A percentile compares a stretch with the other conserved stretches of the same genome.
phyloP scores from a whole-genome alignment of 2,888 invertebrate species.

The Prosopocoilus inquinatus region DNA sequence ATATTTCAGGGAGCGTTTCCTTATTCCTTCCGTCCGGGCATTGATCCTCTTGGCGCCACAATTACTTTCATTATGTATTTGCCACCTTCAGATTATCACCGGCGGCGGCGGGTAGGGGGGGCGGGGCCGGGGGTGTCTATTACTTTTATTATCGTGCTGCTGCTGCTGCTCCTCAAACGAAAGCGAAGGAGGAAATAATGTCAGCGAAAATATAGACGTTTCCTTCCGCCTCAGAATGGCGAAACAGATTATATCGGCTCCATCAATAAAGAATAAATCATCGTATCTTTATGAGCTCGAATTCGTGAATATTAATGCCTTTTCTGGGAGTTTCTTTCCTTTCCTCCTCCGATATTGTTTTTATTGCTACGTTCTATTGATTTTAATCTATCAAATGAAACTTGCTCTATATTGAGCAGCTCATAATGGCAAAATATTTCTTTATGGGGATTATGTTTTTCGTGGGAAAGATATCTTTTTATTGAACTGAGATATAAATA shows the following conservation, averaged over 20 bases:
- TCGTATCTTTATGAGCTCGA: too few relatives aligned
- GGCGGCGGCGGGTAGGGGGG: neutral
- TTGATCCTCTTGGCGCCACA: conserved; percentile 29
- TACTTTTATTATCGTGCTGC: conserved; percentile 6
- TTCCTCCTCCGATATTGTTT: neutral
- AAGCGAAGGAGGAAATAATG: neutral
- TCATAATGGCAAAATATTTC: too few relatives aligned
- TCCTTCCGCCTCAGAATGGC: neutral
- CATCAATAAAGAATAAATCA: too few relatives aligned
- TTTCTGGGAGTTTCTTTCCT: too few relatives aligned
- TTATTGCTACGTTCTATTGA: neutral
- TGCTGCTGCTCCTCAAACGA: neutral
- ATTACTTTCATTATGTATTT: conserved; percentile 26
- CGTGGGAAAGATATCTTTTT: too few relatives aligned
- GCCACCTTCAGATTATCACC: conserved; percentile 18
- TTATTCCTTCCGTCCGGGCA: conserved; percentile 38
- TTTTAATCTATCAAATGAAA: neutral
- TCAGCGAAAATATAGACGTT: neutral
- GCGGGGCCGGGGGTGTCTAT: neutral
- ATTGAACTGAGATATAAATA: too few relatives aligned
- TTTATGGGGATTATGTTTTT: too few relatives aligned
- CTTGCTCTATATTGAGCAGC: too few relatives aligned
- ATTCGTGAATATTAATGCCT: too few relatives aligned
- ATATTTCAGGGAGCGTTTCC: conserved; percentile 38
- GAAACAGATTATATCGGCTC: too few relatives aligned